Percentiles rank a stretch among this genome's conserved stretches.
phyloP scores from a whole-genome alignment of 2,888 invertebrate species.

The Plemyria rubiginata region DNA sequence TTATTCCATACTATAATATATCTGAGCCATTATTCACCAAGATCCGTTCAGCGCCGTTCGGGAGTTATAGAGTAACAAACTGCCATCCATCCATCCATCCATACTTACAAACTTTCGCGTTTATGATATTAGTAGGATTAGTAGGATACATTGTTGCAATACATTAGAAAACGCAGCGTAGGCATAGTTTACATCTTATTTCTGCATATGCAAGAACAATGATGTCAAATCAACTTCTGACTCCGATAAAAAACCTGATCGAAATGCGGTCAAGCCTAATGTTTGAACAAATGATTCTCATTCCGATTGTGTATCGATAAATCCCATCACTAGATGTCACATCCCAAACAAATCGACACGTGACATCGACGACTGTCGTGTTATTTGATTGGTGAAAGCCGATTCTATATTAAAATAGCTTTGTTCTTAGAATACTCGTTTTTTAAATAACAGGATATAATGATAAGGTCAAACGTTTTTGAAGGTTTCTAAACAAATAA shows the following conservation, averaged over 20 bases:
- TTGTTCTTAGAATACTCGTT: not conserved
- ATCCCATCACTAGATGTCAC: slow-evolving; percentile 52
- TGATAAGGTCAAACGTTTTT: too few relatives aligned
- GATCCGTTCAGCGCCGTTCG: too few relatives aligned
- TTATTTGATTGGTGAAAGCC: slow-evolving; percentile 39
- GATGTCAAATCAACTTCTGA: slow-evolving; percentile 12
- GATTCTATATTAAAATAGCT: slow-evolving; percentile 24
- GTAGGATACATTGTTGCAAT: too few relatives aligned
- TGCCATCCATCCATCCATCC: too few relatives aligned
- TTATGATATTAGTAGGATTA: too few relatives aligned
- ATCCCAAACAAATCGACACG: slow-evolving; percentile 48
- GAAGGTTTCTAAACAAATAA: too few relatives aligned
- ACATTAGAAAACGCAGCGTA: too few relatives aligned
- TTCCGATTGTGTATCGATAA: slow-evolving; percentile 50
- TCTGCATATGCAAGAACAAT: not conserved
- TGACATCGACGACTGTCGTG: slow-evolving; percentile 58
- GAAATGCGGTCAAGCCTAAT: slow-evolving; percentile 27
- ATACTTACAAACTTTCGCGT: too few relatives aligned
- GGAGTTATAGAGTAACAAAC: too few relatives aligned
- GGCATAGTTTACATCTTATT: too few relatives aligned
- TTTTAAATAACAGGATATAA: not conserved
- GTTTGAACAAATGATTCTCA: slow-evolving; percentile 32
- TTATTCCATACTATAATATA: too few relatives aligned
- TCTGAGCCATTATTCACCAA: too few relatives aligned
- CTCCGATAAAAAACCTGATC: slow-evolving; percentile 23